Evolutionary conservation across 2,888 invertebrate genomes (phyloP).

Genomic region (Hypsopygia costalis): DNA sequence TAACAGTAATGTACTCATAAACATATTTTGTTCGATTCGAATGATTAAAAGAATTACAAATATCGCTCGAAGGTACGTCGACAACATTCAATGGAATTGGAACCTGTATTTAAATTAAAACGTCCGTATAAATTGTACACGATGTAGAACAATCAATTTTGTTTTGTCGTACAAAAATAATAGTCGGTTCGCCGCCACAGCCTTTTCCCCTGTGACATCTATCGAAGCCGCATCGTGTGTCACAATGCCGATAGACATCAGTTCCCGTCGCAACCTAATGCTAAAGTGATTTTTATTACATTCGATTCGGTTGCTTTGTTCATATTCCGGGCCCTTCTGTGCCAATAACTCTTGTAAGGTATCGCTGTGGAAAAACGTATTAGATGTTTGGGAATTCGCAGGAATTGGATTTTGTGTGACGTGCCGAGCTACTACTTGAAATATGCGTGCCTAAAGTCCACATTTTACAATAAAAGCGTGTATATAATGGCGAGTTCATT

Average conservation of each 20-base stretch:
- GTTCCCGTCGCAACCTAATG: conserved; percentile 69
- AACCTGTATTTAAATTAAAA: conserved; percentile 20
- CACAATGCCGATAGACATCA: conserved; percentile 74
- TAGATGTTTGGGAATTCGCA: conserved; percentile 26
- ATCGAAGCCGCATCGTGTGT: conserved; percentile 72
- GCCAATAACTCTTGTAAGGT: conserved; percentile 49
- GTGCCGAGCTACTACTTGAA: conserved; percentile 12
- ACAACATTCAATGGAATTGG: conserved; percentile 1
- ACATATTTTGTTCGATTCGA: no score
- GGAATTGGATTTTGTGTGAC: conserved; percentile 22
- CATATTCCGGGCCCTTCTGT: conserved; percentile 55
- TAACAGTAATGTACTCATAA: no score
- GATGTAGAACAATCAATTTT: conserved; percentile 58
- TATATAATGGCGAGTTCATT: not conserved
- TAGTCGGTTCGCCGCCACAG: conserved; percentile 59
- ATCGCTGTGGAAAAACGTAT: conserved; percentile 51
- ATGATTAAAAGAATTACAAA: no score
- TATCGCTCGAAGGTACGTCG: not conserved
- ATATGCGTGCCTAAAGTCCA: conserved; percentile 5
- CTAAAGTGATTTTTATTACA: conserved; percentile 78
- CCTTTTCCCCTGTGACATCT: conserved; percentile 67
- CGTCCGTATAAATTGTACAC: conserved; percentile 32
- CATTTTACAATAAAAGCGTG: not conserved
- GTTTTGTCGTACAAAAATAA: conserved; percentile 73
- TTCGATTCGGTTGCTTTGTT: conserved; percentile 76